Percentiles rank a stretch among this genome's conserved stretches.
Evolutionary conservation across 2,797 vertebrate species (phyloP).

Genomic region (Distichodus sexfasciatus): DNA sequence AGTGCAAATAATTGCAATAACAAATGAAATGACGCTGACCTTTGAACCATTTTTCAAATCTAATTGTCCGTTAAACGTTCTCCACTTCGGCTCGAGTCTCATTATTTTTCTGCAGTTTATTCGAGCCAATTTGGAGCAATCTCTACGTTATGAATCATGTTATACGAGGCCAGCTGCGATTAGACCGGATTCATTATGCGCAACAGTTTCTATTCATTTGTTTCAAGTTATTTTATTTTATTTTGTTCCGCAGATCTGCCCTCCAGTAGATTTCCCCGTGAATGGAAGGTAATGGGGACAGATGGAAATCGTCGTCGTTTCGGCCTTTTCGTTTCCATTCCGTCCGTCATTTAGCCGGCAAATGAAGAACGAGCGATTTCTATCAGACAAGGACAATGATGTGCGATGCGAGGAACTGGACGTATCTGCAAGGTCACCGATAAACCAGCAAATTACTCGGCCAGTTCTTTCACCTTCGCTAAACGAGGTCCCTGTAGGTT

Average conservation of each 20-base stretch:
- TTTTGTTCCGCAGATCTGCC: too few relatives aligned
- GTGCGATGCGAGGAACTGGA: constrained; percentile 44
- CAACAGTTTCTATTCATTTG: constrained; percentile 36
- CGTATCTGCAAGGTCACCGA: constrained; percentile 48
- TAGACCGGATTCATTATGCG: constrained; percentile 31
- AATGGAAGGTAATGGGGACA: constrained; percentile 51
- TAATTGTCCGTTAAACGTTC: too few relatives aligned
- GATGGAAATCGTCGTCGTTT: constrained; percentile 50
- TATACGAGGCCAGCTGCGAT: constrained; percentile 35
- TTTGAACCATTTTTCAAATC: too few relatives aligned
- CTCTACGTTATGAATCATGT: constrained; percentile 37
- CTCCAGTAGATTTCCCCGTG: constrained; percentile 1
- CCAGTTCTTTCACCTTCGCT: constrained; percentile 46
- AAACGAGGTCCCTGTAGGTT: constrained; percentile 56
- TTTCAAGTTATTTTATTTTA: constrained; percentile 28
- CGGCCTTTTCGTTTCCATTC: constrained; percentile 45
- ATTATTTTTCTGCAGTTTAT: constrained; percentile 6
- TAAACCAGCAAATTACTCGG: constrained; percentile 50
- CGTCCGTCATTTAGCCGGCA: constrained; percentile 47
- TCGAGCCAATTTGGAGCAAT: neutral
- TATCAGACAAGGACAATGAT: constrained; percentile 56
- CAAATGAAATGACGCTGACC: too few relatives aligned
- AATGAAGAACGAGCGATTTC: constrained; percentile 45
- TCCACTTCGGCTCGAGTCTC: neutral
- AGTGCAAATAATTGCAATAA: too few relatives aligned